phyloP scores from a whole-genome alignment of 2,113 vertebrate species.

The Montifringilla adamsi region DNA sequence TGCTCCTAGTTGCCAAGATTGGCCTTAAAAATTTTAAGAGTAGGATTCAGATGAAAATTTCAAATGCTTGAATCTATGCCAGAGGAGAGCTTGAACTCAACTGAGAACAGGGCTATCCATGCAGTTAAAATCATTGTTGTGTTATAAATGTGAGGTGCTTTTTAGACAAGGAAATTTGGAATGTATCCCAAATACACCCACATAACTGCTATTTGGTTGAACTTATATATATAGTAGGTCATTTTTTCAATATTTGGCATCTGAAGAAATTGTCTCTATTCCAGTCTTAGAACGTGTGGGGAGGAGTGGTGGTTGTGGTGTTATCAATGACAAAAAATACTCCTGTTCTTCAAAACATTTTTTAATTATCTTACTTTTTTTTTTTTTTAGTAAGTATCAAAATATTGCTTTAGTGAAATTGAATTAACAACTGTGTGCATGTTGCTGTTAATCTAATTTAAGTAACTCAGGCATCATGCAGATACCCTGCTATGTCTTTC shows the following conservation, averaged over 20 bases:
- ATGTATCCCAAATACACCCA: not conserved
- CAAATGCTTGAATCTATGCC: not conserved
- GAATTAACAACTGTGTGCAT: not conserved
- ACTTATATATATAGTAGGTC: not conserved
- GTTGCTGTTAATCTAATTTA: not conserved
- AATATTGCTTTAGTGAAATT: not conserved
- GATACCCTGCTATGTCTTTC: not conserved
- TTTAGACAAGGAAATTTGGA: not conserved
- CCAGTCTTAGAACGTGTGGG: not conserved
- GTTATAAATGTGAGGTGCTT: not conserved
- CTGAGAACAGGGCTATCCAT: not conserved
- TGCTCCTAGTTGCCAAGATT: not conserved
- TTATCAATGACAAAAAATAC: not conserved
- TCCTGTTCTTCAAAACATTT: not conserved
- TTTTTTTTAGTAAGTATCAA: not conserved
- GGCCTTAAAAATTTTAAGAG: not conserved
- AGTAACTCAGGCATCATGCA: not conserved
- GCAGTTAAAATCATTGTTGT: not conserved
- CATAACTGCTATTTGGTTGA: not conserved
- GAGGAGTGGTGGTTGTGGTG: not conserved
- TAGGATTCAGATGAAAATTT: not conserved
- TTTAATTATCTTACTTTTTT: not conserved
- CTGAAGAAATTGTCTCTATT: not conserved
- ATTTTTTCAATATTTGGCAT: not conserved
- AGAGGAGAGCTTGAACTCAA: not conserved